Base-by-base conservation (phyloP, 64 coral and sea anemone genomes). In the Montipora capricornis region DNA sequence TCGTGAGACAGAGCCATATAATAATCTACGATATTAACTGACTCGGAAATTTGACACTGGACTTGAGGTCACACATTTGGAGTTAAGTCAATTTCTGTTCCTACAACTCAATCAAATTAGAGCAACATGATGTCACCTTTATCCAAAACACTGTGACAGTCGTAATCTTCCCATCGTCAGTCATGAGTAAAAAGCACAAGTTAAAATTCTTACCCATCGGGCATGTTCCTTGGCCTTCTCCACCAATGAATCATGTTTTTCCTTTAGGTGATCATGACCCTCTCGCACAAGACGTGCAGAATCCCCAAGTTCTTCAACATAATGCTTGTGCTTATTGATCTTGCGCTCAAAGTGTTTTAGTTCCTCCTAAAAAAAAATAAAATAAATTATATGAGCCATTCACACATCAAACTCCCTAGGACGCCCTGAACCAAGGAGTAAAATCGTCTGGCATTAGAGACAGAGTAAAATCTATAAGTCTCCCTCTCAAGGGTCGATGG, bases 281-380 rank as follows among this genome's bases (percentile, higher is more conserved):
- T 90, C 82, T 45, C 66, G 52, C 2, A 96, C 8, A 92, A 93
- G 88, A 45, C 76, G 49, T 11, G 60, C 49, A 51, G 95, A 93
- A 79, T 96, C 50, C 16, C 87, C 80, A 50, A 76, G 91, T 77
- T 96, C 91, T 14, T 96, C 73, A 68, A 90, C 37, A 48, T 81
- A 97, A 78, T 97, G 92, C n/a, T 94, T 92, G 73, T 97, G 95
- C 60, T 97, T 97, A 8, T 16, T 62, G 74, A 97, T 97, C 81
- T 97, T 97, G 48, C 94, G 92, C 48, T 97, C 95, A 90, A 97
- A 97, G 74, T 97, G 95, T 44, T 88, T 57, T 22, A 97, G 20
- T 47, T 97, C 95, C 67, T 97, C 81, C 95, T 97, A 60, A 47
- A 49, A 8, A 57, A 73, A 59, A 60, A 12, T 0, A 5, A 73